A percentile compares a stretch with the other conserved stretches of the same genome.
Conservation (phyloP, 2,113 vertebrate genomes). For the Muntiacus muntjak region DNA sequence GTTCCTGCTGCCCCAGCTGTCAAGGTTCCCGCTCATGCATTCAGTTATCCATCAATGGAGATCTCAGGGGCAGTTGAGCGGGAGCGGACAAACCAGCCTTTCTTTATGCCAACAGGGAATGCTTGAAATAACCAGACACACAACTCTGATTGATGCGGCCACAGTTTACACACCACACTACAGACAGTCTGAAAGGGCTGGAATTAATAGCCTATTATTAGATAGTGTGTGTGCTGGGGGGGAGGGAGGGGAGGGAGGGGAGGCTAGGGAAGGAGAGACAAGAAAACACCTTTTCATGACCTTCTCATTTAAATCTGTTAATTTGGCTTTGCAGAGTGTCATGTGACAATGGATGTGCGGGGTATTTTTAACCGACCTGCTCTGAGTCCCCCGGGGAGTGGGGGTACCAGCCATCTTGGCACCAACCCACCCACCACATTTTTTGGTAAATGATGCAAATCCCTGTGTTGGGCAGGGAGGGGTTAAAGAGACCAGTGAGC, state of each 20-base stretch:
- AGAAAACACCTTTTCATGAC: slow-evolving; percentile 73
- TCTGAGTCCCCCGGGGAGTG: neutral
- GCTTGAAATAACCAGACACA: slow-evolving; percentile 80
- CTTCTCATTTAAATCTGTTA: slow-evolving; percentile 77
- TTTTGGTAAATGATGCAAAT: slow-evolving; percentile 44
- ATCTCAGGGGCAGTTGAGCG: slow-evolving; percentile 77
- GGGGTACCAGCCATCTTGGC: slow-evolving; percentile 26
- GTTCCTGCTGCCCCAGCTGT: neutral
- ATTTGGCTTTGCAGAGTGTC: slow-evolving; percentile 51
- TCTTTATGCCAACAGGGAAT: slow-evolving; percentile 79
- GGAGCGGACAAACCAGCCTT: slow-evolving; percentile 79
- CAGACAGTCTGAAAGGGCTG: slow-evolving; percentile 76
- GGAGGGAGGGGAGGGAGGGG: no score
- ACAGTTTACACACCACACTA: slow-evolving; percentile 77
- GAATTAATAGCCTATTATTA: slow-evolving; percentile 83
- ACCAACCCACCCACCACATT: neutral
- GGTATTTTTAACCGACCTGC: neutral
- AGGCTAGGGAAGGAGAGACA: neutral
- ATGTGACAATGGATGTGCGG: neutral
- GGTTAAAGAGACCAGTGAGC: slow-evolving; percentile 22
- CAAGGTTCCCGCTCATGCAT: slow-evolving; percentile 5
- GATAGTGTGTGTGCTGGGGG: neutral
- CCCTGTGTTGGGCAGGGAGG: slow-evolving; percentile 5
- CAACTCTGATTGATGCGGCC: slow-evolving; percentile 81
- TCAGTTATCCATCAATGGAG: slow-evolving; percentile 77